A percentile compares a stretch with the other conserved stretches of the same genome.
These are phyloP conservation scores for Choristoneura rosaceana DNA, from an alignment of 2,888 invertebrate species.

Conservation along the genomic window DNA sequence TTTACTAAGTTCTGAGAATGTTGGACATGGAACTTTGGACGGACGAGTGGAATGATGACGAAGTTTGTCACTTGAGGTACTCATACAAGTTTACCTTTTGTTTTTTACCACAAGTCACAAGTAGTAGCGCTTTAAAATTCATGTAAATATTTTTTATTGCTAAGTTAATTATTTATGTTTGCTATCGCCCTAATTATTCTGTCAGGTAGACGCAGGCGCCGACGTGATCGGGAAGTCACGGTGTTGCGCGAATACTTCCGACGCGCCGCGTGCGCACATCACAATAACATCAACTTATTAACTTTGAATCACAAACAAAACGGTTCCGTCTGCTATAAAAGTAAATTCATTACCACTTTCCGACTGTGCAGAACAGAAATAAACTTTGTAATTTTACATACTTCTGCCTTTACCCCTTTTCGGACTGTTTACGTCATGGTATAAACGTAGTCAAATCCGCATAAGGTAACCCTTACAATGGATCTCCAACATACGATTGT, in stretches of 20 bases:
- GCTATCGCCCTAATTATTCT: constrained; percentile 23
- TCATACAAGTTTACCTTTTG: neutral
- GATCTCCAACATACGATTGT: constrained; percentile 28
- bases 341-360: neutral
- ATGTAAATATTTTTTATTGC: neutral
- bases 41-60: constrained; percentile 22
- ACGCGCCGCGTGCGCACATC: constrained; percentile 30
- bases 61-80: constrained; percentile 30
- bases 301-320: neutral
- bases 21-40: constrained; percentile 7
- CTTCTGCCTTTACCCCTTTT: neutral
- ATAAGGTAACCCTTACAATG: neutral
- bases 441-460: neutral
- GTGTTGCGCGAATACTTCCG: constrained; percentile 39
- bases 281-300: constrained; percentile 8
- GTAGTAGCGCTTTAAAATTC: neutral
- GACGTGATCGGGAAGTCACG: constrained; percentile 55
- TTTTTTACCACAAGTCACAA: neutral
- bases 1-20: neutral
- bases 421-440: neutral
- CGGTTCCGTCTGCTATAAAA: constrained; percentile 21
- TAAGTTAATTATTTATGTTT: neutral
- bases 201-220: constrained; percentile 45
- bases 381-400: neutral
- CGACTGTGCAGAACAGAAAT: neutral